Conservation (phyloP, 2,113 vertebrate species). For the Festucalex cinctus region DNA sequence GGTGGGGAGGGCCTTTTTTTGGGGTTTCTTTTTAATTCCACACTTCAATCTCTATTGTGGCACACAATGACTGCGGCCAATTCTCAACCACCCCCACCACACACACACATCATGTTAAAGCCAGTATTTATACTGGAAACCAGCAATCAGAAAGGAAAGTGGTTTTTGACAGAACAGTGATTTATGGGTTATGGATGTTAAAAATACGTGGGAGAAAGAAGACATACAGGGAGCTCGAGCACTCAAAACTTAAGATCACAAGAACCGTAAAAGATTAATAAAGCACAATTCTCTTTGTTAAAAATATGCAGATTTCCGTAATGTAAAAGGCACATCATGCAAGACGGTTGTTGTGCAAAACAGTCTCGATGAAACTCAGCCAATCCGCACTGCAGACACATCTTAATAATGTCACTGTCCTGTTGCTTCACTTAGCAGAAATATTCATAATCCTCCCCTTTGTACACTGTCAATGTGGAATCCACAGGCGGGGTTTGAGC, state of each 20-base stretch:
- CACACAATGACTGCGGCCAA: slow-evolving; percentile 44
- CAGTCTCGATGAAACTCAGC: neutral
- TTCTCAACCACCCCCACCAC: neutral
- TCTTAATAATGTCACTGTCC: slow-evolving; percentile 13
- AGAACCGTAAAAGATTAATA: neutral
- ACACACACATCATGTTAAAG: slow-evolving; percentile 30
- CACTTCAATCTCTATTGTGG: slow-evolving; percentile 55
- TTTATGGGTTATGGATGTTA: slow-evolving; percentile 24
- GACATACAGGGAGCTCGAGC: slow-evolving; percentile 13
- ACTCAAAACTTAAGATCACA: slow-evolving; percentile 29
- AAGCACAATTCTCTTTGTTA: neutral
- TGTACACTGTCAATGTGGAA: slow-evolving; percentile 19
- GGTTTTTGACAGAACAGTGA: slow-evolving; percentile 44
- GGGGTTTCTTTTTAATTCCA: slow-evolving; percentile 63
- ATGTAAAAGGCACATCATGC: slow-evolving; percentile 61
- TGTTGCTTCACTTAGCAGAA: slow-evolving; percentile 47
- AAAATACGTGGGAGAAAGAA: slow-evolving; percentile 11
- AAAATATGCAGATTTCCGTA: slow-evolving; percentile 7
- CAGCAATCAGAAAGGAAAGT: slow-evolving; percentile 39
- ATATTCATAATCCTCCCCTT: slow-evolving; percentile 44
- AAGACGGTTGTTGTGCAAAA: neutral
- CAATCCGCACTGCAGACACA: slow-evolving; percentile 31
- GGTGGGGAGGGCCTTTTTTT: slow-evolving; percentile 38
- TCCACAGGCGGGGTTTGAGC: slow-evolving; percentile 28
- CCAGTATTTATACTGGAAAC: slow-evolving; percentile 27